Conservation (phyloP, 2,888 invertebrate species). For the Malthinus flaveolus region DNA sequence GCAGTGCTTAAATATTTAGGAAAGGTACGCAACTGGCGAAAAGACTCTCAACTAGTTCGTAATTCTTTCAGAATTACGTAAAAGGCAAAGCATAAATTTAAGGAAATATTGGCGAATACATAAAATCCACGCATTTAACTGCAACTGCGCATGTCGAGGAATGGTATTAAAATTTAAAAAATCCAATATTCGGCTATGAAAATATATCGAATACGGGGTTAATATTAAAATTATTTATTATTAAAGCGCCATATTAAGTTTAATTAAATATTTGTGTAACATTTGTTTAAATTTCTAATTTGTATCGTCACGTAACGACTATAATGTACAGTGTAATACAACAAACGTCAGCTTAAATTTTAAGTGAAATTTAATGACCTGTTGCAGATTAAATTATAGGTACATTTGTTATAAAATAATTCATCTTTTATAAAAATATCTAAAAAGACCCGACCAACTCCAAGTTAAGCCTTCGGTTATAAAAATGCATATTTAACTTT, state of each 20-base stretch:
- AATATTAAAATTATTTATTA: too few species aligned
- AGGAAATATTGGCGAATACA: too few species aligned
- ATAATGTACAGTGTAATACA: conserved; percentile 7
- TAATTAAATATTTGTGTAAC: neutral
- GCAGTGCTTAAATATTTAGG: too few species aligned
- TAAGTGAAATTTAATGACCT: conserved; percentile 20
- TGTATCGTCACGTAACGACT: conserved; percentile 10
- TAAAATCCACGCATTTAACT: too few species aligned
- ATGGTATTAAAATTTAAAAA: too few species aligned
- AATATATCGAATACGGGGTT: too few species aligned
- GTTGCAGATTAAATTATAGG: conserved; percentile 21
- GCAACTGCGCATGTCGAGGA: too few species aligned
- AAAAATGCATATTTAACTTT: conserved; percentile 45
- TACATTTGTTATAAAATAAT: conserved; percentile 35
- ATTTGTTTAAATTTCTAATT: conserved; percentile 7
- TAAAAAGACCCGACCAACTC: conserved; percentile 36
- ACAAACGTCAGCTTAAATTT: conserved; percentile 15
- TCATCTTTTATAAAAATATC: conserved; percentile 42
- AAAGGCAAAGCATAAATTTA: too few species aligned
- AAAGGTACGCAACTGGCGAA: too few species aligned
- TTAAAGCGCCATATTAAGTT: neutral
- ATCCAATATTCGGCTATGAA: too few species aligned
- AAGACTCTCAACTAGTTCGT: too few species aligned
- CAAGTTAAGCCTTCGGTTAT: conserved; percentile 43
- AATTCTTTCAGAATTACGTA: too few species aligned